phyloP scores from a whole-genome alignment of 2,888 invertebrate species.

The Chalcosyrphus nemorum region DNA sequence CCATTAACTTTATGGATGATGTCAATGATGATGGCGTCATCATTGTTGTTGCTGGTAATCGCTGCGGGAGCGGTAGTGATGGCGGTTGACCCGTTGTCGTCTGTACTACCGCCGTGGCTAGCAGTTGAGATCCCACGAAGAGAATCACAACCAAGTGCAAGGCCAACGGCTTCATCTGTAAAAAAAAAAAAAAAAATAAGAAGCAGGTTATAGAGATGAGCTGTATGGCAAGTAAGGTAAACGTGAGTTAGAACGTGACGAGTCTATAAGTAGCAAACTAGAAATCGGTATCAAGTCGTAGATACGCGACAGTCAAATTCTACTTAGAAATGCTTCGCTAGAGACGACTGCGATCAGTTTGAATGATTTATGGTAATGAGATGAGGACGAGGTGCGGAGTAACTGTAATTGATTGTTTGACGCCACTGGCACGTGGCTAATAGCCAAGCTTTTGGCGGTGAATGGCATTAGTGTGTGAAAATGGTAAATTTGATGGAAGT shows the following conservation, averaged over 20 bases:
- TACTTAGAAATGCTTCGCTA: neutral
- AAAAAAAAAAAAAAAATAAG: slow-evolving; percentile 57
- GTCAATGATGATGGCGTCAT: slow-evolving; percentile 74
- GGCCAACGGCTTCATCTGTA: slow-evolving; percentile 81
- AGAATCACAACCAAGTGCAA: slow-evolving; percentile 81
- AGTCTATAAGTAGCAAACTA: slow-evolving; percentile 2
- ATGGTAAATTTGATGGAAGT: neutral
- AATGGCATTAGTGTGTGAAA: neutral
- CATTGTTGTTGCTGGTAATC: slow-evolving; percentile 67
- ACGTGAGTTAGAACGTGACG: slow-evolving; percentile 40
- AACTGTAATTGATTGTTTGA: slow-evolving; percentile 2
- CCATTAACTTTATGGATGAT: slow-evolving; percentile 63
- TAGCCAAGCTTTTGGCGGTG: neutral
- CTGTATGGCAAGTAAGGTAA: neutral
- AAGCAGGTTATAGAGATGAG: slow-evolving; percentile 10
- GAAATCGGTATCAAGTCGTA: neutral
- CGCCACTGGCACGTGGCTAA: neutral
- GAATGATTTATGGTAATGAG: slow-evolving; percentile 29
- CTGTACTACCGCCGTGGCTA: slow-evolving; percentile 79
- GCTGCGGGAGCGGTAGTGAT: slow-evolving; percentile 81
- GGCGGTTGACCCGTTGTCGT: slow-evolving; percentile 80
- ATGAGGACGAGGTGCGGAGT: neutral
- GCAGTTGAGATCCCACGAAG: slow-evolving; percentile 74
- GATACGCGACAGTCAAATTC: neutral
- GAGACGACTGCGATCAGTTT: slow-evolving; percentile 12